These are phyloP conservation scores for Perccottus glenii DNA, from an alignment of 2,113 vertebrate genomes.

Conservation along the genomic window DNA sequence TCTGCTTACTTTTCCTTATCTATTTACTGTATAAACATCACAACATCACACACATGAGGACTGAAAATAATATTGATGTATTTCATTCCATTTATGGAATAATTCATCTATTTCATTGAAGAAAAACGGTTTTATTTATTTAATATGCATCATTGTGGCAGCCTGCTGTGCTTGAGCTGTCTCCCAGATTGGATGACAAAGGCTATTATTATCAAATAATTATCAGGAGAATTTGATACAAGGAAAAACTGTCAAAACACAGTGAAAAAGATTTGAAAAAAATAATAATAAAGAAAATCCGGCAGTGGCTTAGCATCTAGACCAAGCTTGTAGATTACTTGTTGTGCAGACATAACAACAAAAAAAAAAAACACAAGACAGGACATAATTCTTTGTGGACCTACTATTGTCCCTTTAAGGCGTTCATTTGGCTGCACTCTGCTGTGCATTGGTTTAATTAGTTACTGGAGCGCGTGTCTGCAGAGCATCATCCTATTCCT, in stretches of 20 bases:
- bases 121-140: slow-evolving; percentile 12
- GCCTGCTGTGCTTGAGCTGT: slow-evolving; percentile 33
- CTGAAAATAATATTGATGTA: slow-evolving; percentile 21
- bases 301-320: not conserved
- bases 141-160: slow-evolving; percentile 6
- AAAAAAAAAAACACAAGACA: no score
- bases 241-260: slow-evolving; percentile 40
- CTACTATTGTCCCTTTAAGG: no score
- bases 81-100: slow-evolving; percentile 35
- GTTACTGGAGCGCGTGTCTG: slow-evolving; percentile 19
- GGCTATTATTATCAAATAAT: slow-evolving; percentile 45
- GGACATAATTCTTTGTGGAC: no score
- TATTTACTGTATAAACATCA: slow-evolving; percentile 18
- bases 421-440: no score
- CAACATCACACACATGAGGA: not conserved
- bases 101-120: slow-evolving; percentile 8
- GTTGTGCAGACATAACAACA: no score
- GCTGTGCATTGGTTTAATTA: slow-evolving; percentile 17
- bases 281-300: no score
- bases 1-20: slow-evolving; percentile 19
- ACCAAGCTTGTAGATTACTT: not conserved
- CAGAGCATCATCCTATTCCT: not conserved
- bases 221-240: slow-evolving; percentile 21
- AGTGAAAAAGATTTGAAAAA: not conserved
- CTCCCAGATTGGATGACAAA: slow-evolving; percentile 48